Base-by-base conservation (phyloP, 2,113 vertebrate species). In the Hystrix brachyura region DNA sequence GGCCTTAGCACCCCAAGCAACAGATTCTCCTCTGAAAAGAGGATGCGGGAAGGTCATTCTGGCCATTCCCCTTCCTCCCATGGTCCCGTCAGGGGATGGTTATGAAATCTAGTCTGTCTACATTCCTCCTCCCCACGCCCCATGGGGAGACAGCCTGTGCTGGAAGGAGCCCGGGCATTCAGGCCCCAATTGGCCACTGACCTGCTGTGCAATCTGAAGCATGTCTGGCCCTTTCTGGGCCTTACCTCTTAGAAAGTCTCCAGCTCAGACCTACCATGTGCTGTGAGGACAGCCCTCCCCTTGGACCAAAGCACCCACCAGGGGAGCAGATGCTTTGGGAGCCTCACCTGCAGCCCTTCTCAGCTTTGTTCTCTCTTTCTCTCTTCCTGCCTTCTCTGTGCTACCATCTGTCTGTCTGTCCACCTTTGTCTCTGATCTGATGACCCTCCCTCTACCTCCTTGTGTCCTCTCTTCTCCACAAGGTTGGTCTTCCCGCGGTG, bases 401-500 rank as follows among this genome's bases (percentile, higher is more conserved):
- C 90, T 84, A 32, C 69, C 67, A 34, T 43, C 80, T 65, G 48
- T 89, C 90, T 86, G 87, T 92, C 80, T 69, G 86, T 95, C 84
- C 88, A 64, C 72, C 51, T 79, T 60, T 51, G 25, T 81, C 74
- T 72, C 10, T 93, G 86, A 43, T 86, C 78, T 59, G 88, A 72
- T 74, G 78, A 51, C 60, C n/a, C 27, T 53, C 11, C 32, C 59
- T 43, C 71, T 25, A 8, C 18, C 53, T 43, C 34, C 25, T 60
- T 25, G 10, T 1, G 43, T 92, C 93, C 76, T 97, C 38, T 95
- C 69, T 51, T 93, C 51, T 93, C 67, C 27, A n/a, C 94, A 96
- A 97, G 97, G 94, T 91, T 95, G 67, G 62, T 82, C 74, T 99
- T 97, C 98, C 98, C 98, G 97, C 98, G 71, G 32, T 78, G 64